These are phyloP conservation scores for Arge pagana DNA, from an alignment of 2,888 invertebrate species.

Conservation along the genomic window DNA sequence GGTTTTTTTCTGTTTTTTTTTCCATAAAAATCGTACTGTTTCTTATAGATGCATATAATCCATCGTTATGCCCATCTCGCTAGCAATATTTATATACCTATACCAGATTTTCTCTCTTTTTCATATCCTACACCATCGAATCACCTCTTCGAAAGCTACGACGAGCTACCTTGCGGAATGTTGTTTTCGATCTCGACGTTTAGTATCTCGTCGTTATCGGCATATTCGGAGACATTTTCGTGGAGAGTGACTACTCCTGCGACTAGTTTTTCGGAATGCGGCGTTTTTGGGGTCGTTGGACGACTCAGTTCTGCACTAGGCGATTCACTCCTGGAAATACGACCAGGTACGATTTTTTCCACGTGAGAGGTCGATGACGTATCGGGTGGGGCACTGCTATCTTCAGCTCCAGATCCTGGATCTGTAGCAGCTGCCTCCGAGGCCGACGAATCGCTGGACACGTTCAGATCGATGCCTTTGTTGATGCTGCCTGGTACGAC, in stretches of 20 bases:
- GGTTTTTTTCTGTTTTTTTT: background rate
- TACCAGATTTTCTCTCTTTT: too few relatives aligned
- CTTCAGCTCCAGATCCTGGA: background rate
- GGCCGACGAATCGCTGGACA: background rate
- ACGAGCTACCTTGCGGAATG: slow-evolving; percentile 27
- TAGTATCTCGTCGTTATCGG: slow-evolving; percentile 25
- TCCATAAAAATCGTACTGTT: background rate
- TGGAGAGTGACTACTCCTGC: slow-evolving; percentile 33
- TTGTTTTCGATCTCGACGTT: slow-evolving; percentile 22
- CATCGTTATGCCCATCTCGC: background rate
- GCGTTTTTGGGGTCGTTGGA: slow-evolving; percentile 34
- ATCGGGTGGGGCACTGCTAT: too few relatives aligned
- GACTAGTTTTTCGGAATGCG: slow-evolving; percentile 34
- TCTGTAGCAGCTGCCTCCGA: background rate
- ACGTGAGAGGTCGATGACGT: too few relatives aligned
- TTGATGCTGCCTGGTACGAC: slow-evolving; percentile 30
- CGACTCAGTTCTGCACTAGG: background rate
- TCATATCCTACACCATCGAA: too few relatives aligned
- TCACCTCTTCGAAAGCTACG: background rate
- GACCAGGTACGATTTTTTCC: slow-evolving; percentile 27
- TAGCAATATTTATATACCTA: slow-evolving; percentile 19
- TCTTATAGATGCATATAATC: slow-evolving; percentile 28
- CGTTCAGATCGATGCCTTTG: slow-evolving; percentile 21
- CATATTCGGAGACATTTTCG: slow-evolving; percentile 12
- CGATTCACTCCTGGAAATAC: slow-evolving; percentile 21